These are phyloP conservation scores for Cheumatopsyche charites DNA, from an alignment of 1,140 invertebrate genomes.

Conservation along the genomic window DNA sequence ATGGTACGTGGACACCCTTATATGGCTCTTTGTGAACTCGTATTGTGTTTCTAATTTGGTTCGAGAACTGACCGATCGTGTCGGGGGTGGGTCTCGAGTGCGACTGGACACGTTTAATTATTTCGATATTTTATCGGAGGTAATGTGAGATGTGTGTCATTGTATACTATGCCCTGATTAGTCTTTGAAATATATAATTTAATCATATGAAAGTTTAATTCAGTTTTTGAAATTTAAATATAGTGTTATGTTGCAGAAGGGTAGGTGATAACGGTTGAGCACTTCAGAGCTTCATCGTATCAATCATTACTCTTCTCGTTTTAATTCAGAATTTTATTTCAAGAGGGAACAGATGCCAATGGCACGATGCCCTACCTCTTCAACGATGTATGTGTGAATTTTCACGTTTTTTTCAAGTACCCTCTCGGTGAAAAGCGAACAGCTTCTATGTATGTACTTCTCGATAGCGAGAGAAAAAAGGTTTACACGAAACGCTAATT, in stretches of 20 bases:
- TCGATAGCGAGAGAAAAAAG: neutral
- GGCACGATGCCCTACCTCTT: constrained; percentile 33
- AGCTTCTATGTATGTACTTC: too few species aligned
- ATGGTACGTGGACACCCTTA: too few species aligned
- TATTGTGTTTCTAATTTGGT: constrained; percentile 49
- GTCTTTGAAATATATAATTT: too few species aligned
- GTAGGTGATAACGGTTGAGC: neutral
- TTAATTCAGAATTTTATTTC: constrained; percentile 43
- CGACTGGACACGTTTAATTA: constrained; percentile 48
- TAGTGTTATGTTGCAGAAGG: constrained; percentile 28
- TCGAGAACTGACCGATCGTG: too few species aligned
- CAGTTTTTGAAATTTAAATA: constrained; percentile 38
- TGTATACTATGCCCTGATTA: neutral
- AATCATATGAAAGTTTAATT: constrained; percentile 28
- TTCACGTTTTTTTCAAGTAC: neutral
- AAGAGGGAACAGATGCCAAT: constrained; percentile 45
- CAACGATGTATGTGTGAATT: neutral
- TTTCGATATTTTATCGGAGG: constrained; percentile 28
- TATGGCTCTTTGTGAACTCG: constrained; percentile 46
- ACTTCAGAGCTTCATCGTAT: constrained; percentile 38
- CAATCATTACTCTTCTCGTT: constrained; percentile 46
- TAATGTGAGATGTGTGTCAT: constrained; percentile 9
- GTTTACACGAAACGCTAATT: too few species aligned
- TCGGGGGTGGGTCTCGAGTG: constrained; percentile 6
- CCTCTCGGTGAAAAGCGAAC: constrained; percentile 23